A percentile compares a stretch with the other conserved stretches of the same genome.
Conservation (phyloP, 2,888 invertebrate genomes). For the Anarsia innoxiella region DNA sequence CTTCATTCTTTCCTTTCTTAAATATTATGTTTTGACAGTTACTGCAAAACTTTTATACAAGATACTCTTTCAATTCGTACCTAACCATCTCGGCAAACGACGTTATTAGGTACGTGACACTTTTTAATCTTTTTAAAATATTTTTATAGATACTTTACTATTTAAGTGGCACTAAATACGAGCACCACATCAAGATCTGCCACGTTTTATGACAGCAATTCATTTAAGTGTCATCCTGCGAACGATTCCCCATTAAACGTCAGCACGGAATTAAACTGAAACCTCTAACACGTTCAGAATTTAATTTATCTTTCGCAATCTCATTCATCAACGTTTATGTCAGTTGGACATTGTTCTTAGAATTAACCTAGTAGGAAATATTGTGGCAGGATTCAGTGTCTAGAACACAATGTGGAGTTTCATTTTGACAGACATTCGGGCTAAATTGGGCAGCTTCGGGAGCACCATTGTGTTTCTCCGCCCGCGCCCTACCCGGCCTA, state of each 20-base stretch:
- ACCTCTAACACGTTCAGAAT: slow-evolving; percentile 3
- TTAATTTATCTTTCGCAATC: slow-evolving; percentile 3
- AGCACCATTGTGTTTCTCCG: background rate
- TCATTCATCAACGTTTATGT: slow-evolving; percentile 7
- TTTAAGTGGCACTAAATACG: no score
- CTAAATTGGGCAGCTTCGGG: slow-evolving; percentile 11
- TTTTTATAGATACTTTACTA: no score
- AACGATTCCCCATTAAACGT: no score
- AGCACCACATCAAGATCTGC: no score
- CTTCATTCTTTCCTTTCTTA: no score
- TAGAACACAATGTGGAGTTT: slow-evolving; percentile 10
- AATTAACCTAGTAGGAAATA: slow-evolving; percentile 11
- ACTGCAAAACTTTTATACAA: no score
- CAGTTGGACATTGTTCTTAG: slow-evolving; percentile 9
- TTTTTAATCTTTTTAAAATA: background rate
- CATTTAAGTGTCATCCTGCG: no score
- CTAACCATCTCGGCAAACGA: no score
- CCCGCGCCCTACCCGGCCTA: slow-evolving; percentile 27
- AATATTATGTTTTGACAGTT: no score
- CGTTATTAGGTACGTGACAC: no score
- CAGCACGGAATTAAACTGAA: background rate
- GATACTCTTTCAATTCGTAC: no score
- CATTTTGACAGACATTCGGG: slow-evolving; percentile 9
- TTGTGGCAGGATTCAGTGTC: slow-evolving; percentile 8
- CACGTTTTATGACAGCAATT: no score